Evolutionary conservation across 2,888 invertebrate genomes (phyloP).

Genomic region (Artemia sinica): DNA sequence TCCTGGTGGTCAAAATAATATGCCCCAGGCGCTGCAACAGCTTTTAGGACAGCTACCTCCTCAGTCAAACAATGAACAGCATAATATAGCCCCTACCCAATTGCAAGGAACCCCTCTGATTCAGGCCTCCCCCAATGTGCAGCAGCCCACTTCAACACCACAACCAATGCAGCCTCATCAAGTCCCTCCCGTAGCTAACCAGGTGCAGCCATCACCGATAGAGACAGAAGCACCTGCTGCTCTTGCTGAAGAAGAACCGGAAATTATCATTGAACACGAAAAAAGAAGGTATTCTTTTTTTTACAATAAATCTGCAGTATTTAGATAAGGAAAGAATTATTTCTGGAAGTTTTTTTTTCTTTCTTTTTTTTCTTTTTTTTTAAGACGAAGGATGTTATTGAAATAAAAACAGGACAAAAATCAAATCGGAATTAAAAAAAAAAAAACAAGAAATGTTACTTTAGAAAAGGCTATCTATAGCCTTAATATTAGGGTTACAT

Average conservation of each 20-base stretch:
- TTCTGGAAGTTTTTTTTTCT: too few relatives aligned
- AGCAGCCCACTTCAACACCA: constrained; percentile 24
- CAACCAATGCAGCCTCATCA: constrained; percentile 21
- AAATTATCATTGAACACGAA: neutral
- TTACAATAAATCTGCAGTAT: too few relatives aligned
- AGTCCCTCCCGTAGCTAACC: constrained; percentile 14
- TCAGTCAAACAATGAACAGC: neutral
- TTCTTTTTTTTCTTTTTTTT: too few relatives aligned
- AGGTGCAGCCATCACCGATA: constrained; percentile 16
- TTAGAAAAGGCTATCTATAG: too few relatives aligned
- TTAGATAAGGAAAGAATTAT: too few relatives aligned
- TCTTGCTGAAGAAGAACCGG: constrained; percentile 16
- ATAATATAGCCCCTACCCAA: constrained; percentile 24
- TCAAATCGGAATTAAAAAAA: too few relatives aligned
- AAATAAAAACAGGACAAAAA: too few relatives aligned
- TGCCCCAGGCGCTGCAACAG: neutral
- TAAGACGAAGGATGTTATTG: too few relatives aligned
- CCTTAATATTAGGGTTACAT: too few relatives aligned
- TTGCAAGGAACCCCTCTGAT: constrained; percentile 22
- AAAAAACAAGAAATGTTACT: too few relatives aligned
- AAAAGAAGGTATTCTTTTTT: neutral
- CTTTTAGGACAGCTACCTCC: constrained; percentile 1
- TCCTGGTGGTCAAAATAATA: neutral
- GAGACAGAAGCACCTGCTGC: constrained; percentile 22
- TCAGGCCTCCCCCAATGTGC: constrained; percentile 26